Base-by-base conservation (phyloP, 2,797 vertebrate species). In the Morus bassanus region DNA sequence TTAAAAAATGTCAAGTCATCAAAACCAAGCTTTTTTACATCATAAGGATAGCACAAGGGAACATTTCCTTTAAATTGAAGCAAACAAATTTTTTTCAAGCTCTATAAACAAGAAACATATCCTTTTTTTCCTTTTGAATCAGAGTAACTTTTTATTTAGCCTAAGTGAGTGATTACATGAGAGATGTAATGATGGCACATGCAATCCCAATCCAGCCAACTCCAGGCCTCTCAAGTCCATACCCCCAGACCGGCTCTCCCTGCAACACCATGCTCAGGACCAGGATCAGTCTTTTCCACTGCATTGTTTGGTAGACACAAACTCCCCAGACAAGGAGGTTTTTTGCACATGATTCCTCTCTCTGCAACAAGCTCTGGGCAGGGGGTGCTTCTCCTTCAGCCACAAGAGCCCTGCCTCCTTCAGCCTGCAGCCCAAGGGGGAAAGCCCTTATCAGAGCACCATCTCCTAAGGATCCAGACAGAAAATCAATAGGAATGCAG, bases 401-500 rank as follows among this genome's bases (percentile, higher is more conserved):
- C 4, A 0, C 2, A 2, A 25, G 16, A 85, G 30, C 46, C 57
- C 69, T 75, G 57, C 37, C 37, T 86, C 5, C 3, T 57, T 56
- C 88, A 75, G 70, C 7, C 0, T n/a, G 78, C 87, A 88, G 69
- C 80, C 37, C 3, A 12, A 57, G 37, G 76, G 64, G 37, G 61
- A 57, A 93, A 93, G 43, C 46, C 86, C 77, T 93, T 88, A 46
- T 91, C 88, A 6, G 74, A 95, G 59, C 65, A 61, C 61, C 50
- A 72, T 75, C 46, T 69, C 88, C 69, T 43, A 43, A 75, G 76
- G 83, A 69, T 56, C n/a, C 48, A 68, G 94, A 74, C 37, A 59
- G 80, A 86, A 90, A 95, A 95, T 93, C 93, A 30, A 82, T 86
- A 73, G 50, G 41, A 96, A 31, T 48, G 83, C 94, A 91, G 92